A percentile compares a stretch with the other conserved stretches of the same genome.
Evolutionary conservation across 2,797 vertebrate species (phyloP).

Genomic region (Sebastes trivittatus): DNA sequence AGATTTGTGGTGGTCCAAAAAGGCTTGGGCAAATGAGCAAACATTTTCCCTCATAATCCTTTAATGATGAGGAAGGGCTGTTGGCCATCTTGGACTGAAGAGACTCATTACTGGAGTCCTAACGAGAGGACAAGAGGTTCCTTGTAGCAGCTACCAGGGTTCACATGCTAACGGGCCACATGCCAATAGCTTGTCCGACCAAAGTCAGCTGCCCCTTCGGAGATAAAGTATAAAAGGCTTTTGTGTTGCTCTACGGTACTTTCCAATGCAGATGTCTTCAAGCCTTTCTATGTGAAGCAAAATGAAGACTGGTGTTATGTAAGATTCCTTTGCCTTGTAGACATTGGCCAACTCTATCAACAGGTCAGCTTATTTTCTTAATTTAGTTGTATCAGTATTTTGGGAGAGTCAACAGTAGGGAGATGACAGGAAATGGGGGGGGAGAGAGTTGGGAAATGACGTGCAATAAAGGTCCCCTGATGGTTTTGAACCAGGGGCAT

Average conservation of each 20-base stretch:
- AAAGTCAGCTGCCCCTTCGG: constrained; percentile 29
- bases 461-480: background rate
- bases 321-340: background rate
- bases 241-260: constrained; percentile 21
- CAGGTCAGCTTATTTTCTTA: background rate
- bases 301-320: constrained; percentile 4
- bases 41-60: constrained; percentile 54
- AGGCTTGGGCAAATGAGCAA: constrained; percentile 37
- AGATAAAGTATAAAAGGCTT: constrained; percentile 34
- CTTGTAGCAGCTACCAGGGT: constrained; percentile 40
- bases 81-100: constrained; percentile 29
- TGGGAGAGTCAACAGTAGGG: background rate
- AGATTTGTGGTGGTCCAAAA: constrained; percentile 18
- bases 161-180: constrained; percentile 32
- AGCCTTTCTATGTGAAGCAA: constrained; percentile 4
- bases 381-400: background rate
- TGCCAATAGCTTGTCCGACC: constrained; percentile 18
- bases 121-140: constrained; percentile 50
- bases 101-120: constrained; percentile 31
- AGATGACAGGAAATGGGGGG: background rate
- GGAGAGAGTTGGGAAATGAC: background rate
- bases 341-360: background rate
- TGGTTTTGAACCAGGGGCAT: no score
- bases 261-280: constrained; percentile 21
- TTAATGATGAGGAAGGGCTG: constrained; percentile 34